These are phyloP conservation scores for Drosophila neocordata DNA, from an alignment of 1,140 invertebrate genomes.

Conservation along the genomic window DNA sequence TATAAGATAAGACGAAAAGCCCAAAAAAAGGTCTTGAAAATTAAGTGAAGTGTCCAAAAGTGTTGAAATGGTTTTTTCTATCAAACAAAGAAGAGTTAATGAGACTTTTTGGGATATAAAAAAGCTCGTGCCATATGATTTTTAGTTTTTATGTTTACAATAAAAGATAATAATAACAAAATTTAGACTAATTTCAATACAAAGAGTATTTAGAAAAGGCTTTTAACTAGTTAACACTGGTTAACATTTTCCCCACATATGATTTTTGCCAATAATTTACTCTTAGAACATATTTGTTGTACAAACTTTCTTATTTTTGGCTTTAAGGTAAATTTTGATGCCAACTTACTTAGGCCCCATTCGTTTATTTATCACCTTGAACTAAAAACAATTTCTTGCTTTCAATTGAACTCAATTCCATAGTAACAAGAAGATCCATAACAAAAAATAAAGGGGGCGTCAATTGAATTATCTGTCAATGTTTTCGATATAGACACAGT, in stretches of 20 bases:
- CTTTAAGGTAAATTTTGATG: too few relatives aligned
- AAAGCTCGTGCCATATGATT: neutral
- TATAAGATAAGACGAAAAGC: constrained; percentile 27
- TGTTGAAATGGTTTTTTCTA: neutral
- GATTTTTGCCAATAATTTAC: constrained; percentile 3
- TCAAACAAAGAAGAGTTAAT: neutral
- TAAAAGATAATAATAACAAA: neutral
- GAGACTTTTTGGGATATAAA: neutral
- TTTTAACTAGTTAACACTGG: too few relatives aligned
- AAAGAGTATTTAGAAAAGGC: too few relatives aligned
- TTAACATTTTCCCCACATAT: too few relatives aligned
- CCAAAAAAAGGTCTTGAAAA: constrained; percentile 5
- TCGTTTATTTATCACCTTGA: too few relatives aligned
- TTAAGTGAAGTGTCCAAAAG: constrained; percentile 16
- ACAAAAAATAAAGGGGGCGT: constrained; percentile 57
- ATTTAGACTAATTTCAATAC: too few relatives aligned
- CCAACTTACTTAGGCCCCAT: too few relatives aligned
- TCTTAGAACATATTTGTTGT: constrained; percentile 12
- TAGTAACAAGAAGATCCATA: neutral
- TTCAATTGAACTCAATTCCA: constrained; percentile 32
- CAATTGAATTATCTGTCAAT: constrained; percentile 43
- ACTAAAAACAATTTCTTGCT: constrained; percentile 11
- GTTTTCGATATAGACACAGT: constrained; percentile 11
- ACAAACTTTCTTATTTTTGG: neutral
- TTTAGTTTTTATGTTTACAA: neutral